phyloP scores from a whole-genome alignment of 1,140 invertebrate genomes.

The Reticulitermes speratus region DNA sequence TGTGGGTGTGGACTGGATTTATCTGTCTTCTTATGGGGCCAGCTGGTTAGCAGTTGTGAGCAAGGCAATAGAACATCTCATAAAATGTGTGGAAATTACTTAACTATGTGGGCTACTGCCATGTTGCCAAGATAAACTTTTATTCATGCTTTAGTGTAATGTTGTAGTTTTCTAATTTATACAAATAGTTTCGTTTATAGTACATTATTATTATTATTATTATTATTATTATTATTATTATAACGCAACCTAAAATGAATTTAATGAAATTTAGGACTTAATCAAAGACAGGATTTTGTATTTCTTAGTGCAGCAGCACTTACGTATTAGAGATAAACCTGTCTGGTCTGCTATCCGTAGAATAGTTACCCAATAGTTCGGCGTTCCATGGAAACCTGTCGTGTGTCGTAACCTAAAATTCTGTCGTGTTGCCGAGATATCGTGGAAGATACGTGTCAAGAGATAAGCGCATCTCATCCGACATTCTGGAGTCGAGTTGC shows the following conservation, averaged over 20 bases:
- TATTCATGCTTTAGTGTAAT: too few relatives aligned
- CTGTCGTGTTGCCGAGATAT: neutral
- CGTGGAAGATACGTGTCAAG: neutral
- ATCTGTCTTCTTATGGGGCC: too few relatives aligned
- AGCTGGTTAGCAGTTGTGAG: too few relatives aligned
- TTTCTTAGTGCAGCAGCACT: neutral
- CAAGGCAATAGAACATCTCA: too few relatives aligned
- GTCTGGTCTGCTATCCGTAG: neutral
- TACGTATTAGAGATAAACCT: neutral
- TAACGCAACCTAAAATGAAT: neutral
- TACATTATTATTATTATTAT: neutral
- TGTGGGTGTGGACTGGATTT: too few relatives aligned
- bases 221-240: neutral
- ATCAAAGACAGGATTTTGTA: neutral
- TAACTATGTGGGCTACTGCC: too few relatives aligned
- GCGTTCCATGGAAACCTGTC: neutral
- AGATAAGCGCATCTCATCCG: neutral
- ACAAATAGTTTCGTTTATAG: neutral
- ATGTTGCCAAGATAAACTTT: too few relatives aligned
- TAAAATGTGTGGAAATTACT: too few relatives aligned
- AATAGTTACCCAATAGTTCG: neutral
- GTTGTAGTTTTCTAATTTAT: neutral
- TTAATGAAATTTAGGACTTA: neutral
- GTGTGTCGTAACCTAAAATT: neutral
- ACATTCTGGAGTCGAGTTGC: neutral